Base-by-base conservation (phyloP, 2,888 invertebrate species). In the Heliconius ismenius region DNA sequence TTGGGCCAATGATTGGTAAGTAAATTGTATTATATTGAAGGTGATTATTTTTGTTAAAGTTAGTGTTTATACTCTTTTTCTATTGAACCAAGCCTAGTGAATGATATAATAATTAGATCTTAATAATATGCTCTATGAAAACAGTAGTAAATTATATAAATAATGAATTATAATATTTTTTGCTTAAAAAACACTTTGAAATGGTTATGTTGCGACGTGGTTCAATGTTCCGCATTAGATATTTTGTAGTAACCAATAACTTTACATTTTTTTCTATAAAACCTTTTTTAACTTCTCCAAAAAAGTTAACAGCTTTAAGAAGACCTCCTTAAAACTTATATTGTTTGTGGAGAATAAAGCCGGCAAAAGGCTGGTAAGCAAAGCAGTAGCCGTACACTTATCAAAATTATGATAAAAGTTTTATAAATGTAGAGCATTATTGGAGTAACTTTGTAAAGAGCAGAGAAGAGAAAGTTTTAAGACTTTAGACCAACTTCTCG, bases 1-100 rank as follows among this genome's bases (percentile, higher is more conserved):
- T 95, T 73, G 96, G 96, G 69, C 95, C 96, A 62, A 85, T 95
- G 81, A 95, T 95, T 82, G 96, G 82, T 82, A 65, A 79, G 80
- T 54, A 13, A 43, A 62, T 11, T 58, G 21, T 54, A 39, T 67
- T 15, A 60, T 24, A 60, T 13, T 62, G 13, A 4, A 26, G 26
- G 24, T 4, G 11, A 11, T 24, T 60, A 60, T 24, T 60, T 10
- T 58, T 58, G 58, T 49, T 49, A 49, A 49, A 49, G 7, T 49
- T 18, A 18, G 15, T 49, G 7, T 49, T 49, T 6, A 18, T 49
- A 49, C 18, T 49, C 49, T 18, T 18, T 18, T 49, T 49, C 49
- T 18, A 49, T 49, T 2, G 18, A 7, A 18, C 4, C 6, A 49
- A 43, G 3, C 4, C 43, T 43, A 43, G 0, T 0, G 21, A 54